phyloP scores from a whole-genome alignment of 2,113 vertebrate species.

The Amphiprion percula region DNA sequence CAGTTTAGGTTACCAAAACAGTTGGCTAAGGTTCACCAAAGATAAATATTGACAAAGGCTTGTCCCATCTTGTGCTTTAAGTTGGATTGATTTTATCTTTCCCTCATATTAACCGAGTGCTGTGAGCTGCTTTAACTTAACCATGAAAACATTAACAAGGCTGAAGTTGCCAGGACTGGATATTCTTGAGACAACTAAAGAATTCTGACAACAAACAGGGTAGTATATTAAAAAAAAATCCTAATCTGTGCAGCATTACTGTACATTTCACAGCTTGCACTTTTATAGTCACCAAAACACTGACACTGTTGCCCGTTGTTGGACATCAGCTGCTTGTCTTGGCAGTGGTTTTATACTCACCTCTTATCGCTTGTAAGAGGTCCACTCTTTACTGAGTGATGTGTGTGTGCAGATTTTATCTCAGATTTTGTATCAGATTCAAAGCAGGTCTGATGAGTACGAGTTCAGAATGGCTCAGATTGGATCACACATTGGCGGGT shows the following conservation, averaged over 20 bases:
- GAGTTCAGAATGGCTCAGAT: not conserved
- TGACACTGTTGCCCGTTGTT: not conserved
- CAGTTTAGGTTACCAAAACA: too few species aligned
- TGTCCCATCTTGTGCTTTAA: too few species aligned
- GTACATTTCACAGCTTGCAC: not conserved
- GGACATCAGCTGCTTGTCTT: not conserved
- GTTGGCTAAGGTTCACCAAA: too few species aligned
- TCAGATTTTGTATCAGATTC: not conserved
- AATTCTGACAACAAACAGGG: too few species aligned
- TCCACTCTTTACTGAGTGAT: not conserved
- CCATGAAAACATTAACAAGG: too few species aligned
- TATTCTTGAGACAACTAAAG: too few species aligned
- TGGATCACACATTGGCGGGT: conserved; percentile 17
- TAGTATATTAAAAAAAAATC: too few species aligned
- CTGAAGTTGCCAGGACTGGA: too few species aligned
- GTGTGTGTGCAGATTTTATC: not conserved
- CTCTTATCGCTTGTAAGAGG: not conserved
- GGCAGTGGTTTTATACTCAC: not conserved
- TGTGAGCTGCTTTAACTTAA: too few species aligned
- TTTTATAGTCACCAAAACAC: not conserved
- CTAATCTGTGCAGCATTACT: not conserved
- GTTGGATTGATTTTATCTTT: too few species aligned
- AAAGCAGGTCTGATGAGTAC: not conserved
- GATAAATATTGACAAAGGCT: too few species aligned
- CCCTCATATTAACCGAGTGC: too few species aligned